phyloP scores from a whole-genome alignment of 2,113 vertebrate species.

The Paedocypris sp. region DNA sequence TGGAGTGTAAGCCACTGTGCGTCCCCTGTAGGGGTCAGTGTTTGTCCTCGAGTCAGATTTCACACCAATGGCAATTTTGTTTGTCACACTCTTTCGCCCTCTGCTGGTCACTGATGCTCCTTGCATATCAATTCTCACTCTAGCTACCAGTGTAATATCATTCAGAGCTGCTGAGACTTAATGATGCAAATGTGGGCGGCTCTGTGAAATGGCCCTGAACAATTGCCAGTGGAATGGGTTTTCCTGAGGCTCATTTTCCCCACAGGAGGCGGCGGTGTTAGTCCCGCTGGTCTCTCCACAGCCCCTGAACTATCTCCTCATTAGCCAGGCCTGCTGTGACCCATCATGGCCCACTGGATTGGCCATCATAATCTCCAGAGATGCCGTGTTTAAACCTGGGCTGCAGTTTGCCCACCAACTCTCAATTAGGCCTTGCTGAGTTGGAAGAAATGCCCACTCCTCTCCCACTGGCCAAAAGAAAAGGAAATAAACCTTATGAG shows the following conservation, averaged over 20 bases:
- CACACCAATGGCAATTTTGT: neutral
- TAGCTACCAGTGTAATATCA: neutral
- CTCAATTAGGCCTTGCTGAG: neutral
- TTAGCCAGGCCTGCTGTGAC: conserved; percentile 5
- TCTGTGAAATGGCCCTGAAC: conserved; percentile 15
- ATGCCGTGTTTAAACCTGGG: conserved; percentile 9
- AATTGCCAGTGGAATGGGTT: neutral
- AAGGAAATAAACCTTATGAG: neutral
- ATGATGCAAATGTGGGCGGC: neutral
- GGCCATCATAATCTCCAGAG: neutral
- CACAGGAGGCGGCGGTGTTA: neutral
- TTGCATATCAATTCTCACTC: neutral
- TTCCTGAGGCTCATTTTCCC: conserved; percentile 20
- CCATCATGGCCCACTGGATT: conserved; percentile 7
- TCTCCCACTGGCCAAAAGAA: neutral
- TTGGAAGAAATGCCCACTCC: neutral
- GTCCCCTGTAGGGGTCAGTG: neutral
- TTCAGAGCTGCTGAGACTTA: neutral
- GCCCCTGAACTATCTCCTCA: conserved; percentile 5
- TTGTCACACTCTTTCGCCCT: neutral
- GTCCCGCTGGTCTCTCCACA: neutral
- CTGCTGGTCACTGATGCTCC: neutral
- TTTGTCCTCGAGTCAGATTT: neutral
- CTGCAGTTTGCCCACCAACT: neutral
- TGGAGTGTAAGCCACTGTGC: neutral